These are phyloP conservation scores for Noctua janthe DNA, from an alignment of 2,888 invertebrate species.

Conservation along the genomic window DNA sequence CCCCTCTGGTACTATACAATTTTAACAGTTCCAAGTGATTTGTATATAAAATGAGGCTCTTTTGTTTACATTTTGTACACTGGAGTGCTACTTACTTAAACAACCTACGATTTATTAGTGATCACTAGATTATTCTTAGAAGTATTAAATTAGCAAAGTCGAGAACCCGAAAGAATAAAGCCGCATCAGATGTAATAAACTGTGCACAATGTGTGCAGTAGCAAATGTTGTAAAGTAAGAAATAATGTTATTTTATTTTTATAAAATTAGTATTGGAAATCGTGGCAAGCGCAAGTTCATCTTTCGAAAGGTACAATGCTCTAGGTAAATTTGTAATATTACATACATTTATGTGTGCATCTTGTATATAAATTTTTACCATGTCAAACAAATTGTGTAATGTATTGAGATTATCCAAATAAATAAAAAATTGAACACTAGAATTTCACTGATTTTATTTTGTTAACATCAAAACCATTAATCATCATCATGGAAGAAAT, in stretches of 20 bases:
- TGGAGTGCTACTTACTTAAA: conserved; percentile 32
- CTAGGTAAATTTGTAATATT: conserved; percentile 85
- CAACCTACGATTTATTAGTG: conserved; percentile 32
- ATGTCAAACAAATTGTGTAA: conserved; percentile 87
- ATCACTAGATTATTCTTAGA: conserved; percentile 30
- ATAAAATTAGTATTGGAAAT: conserved; percentile 83
- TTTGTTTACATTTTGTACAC: conserved; percentile 60
- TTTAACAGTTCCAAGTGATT: conserved; percentile 54
- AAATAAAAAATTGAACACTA: conserved; percentile 88
- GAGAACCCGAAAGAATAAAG: conserved; percentile 58
- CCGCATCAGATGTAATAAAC: conserved; percentile 73
- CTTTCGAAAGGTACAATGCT: conserved; percentile 87
- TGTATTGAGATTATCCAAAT: conserved; percentile 89
- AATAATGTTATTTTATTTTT: conserved; percentile 87
- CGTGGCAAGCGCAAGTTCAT: conserved; percentile 81
- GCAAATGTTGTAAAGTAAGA: conserved; percentile 85
- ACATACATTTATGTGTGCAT: conserved; percentile 79
- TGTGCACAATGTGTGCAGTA: conserved; percentile 86
- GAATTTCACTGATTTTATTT: conserved; percentile 67
- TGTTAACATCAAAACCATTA: conserved; percentile 21
- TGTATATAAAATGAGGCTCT: conserved; percentile 76
- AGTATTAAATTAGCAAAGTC: conserved; percentile 42
- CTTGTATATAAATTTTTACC: conserved; percentile 89
- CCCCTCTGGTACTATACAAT: conserved; percentile 43
- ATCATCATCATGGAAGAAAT: conserved; percentile 88